Percentiles rank a stretch among this genome's conserved stretches.
Evolutionary conservation across 1,140 invertebrate species (phyloP).

Genomic region (Zophobas atratus): DNA sequence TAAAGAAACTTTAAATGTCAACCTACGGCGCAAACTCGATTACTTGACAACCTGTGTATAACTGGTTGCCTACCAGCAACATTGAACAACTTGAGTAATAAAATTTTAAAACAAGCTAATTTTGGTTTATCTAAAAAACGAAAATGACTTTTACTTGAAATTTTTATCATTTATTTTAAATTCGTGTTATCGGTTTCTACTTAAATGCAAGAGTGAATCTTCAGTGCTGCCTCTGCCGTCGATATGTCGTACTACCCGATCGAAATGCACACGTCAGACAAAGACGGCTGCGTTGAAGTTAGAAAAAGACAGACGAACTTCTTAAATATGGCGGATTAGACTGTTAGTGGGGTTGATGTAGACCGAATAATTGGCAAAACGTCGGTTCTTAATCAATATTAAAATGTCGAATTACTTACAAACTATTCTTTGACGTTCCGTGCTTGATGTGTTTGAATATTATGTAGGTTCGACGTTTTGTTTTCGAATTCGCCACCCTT

Average conservation of each 20-base stretch:
- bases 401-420: slow-evolving; percentile 51
- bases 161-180: no score
- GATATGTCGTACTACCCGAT: slow-evolving; percentile 41
- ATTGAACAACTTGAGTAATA: no score
- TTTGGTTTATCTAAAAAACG: no score
- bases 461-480: slow-evolving; percentile 33
- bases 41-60: no score
- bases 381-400: slow-evolving; percentile 48
- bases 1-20: no score
- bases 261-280: slow-evolving; percentile 52
- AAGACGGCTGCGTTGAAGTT: slow-evolving; percentile 38
- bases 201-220: background rate
- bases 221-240: slow-evolving; percentile 30
- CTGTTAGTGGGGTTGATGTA: slow-evolving; percentile 56
- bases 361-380: slow-evolving; percentile 52
- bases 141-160: background rate
- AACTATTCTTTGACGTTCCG: slow-evolving; percentile 15
- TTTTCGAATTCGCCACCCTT: slow-evolving; percentile 47
- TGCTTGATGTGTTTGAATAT: slow-evolving; percentile 43
- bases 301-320: slow-evolving; percentile 49
- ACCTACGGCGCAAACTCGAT: no score
- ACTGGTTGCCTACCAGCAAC: no score
- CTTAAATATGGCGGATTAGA: slow-evolving; percentile 64
- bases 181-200: no score
- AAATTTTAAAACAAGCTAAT: no score